Evolutionary conservation across 2,797 vertebrate species (phyloP).

Genomic region (Philypnodon macrostomus): DNA sequence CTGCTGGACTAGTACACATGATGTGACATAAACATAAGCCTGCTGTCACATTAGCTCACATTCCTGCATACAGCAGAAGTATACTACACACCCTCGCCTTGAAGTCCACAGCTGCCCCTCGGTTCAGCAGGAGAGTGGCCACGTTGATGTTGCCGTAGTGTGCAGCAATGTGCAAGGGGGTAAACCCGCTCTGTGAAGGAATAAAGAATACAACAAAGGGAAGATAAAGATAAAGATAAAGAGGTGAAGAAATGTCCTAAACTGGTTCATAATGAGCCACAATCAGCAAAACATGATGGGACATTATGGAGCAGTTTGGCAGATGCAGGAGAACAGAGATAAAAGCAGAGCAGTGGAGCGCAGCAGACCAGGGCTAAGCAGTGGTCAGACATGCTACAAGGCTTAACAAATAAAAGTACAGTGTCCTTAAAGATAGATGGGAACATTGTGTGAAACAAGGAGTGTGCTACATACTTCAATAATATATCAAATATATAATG

Average conservation of each 20-base stretch:
- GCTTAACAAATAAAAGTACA: not conserved
- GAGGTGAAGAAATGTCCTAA: not conserved
- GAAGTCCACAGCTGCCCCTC: constrained; percentile 96
- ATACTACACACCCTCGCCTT: constrained; percentile 90
- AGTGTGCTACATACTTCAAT: not conserved
- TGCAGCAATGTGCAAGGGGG: constrained; percentile 94
- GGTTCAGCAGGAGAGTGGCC: constrained; percentile 92
- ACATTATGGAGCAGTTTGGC: constrained; percentile 3
- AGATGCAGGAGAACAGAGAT: too few relatives aligned
- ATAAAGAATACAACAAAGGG: constrained; percentile 12
- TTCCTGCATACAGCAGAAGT: constrained; percentile 13
- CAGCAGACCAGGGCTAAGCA: constrained; percentile 29
- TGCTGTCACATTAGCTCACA: too few relatives aligned
- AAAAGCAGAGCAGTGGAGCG: constrained; percentile 24
- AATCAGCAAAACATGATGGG: constrained; percentile 50
- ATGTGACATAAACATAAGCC: too few relatives aligned
- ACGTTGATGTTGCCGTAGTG: constrained; percentile 94
- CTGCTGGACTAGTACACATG: constrained; percentile 32
- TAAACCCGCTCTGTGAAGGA: constrained; percentile 92
- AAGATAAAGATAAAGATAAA: constrained; percentile 7
- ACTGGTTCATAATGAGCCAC: not conserved
- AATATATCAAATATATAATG: not conserved
- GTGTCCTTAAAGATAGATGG: not conserved
- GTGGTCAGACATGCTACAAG: constrained; percentile 30
- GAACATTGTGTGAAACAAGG: constrained; percentile 1